A percentile compares a stretch with the other conserved stretches of the same genome.
Evolutionary conservation across 2,797 vertebrate genomes (phyloP).

Genomic region (Tolypeutes matacus): DNA sequence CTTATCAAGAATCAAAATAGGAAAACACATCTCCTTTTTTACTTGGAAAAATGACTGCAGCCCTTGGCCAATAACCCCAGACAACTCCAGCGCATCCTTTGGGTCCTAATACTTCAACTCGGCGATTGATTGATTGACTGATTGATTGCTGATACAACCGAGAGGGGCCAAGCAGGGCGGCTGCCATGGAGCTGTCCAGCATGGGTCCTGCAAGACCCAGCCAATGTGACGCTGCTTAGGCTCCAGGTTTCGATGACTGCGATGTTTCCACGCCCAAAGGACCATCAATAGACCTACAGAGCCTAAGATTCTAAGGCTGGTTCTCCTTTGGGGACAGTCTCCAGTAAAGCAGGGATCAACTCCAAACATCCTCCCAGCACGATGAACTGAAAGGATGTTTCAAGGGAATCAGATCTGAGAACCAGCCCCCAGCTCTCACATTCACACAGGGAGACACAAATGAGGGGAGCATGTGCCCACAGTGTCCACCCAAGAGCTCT

Average conservation of each 20-base stretch:
- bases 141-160: rapidly evolving
- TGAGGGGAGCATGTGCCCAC: no score
- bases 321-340: neutral
- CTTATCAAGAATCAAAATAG: neutral
- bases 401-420: neutral
- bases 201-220: neutral
- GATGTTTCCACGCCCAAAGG: no score
- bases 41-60: neutral
- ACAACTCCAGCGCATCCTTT: rapidly evolving
- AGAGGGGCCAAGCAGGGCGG: neutral
- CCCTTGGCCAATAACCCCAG: rapidly evolving
- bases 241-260: rapidly evolving
- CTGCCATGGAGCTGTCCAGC: neutral
- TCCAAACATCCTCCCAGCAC: neutral
- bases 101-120: rapidly evolving
- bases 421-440: neutral
- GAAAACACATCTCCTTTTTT: no score
- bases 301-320: rapidly evolving
- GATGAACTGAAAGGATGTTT: neutral
- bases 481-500: no score
- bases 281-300: neutral
- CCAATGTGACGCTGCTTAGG: neutral
- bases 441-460: no score
- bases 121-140: rapidly evolving
- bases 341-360: neutral